Percentiles rank a stretch among this genome's conserved stretches.
Conservation (phyloP, 2,888 invertebrate species). For the Orchestes rusci region DNA sequence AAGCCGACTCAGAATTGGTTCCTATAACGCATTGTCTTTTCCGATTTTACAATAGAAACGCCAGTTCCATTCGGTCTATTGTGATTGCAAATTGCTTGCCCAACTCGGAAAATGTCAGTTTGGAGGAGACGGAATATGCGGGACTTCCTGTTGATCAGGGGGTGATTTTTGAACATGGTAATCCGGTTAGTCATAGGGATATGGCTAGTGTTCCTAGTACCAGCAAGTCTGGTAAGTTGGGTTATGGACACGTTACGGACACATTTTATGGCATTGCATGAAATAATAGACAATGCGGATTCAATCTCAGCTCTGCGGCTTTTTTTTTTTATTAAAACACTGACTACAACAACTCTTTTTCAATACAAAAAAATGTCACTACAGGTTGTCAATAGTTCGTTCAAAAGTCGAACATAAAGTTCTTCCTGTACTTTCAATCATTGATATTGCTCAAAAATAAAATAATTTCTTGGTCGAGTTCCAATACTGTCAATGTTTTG, state of each 20-base stretch:
- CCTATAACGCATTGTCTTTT: slow-evolving; percentile 68
- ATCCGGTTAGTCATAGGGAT: slow-evolving; percentile 50
- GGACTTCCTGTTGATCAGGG: slow-evolving; percentile 26
- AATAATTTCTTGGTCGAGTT: too few species aligned
- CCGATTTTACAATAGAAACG: slow-evolving; percentile 69
- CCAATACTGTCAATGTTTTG: not conserved
- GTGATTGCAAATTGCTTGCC: slow-evolving; percentile 67
- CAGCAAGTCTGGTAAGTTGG: slow-evolving; percentile 24
- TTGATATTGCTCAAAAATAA: too few species aligned
- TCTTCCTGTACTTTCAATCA: too few species aligned
- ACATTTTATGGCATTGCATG: too few species aligned
- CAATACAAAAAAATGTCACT: too few species aligned
- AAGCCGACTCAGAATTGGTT: slow-evolving; percentile 66
- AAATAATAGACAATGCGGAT: too few species aligned
- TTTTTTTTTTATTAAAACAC: too few species aligned
- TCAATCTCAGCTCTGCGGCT: too few species aligned
- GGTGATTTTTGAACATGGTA: slow-evolving; percentile 42
- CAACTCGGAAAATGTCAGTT: slow-evolving; percentile 39
- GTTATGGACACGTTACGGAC: too few species aligned
- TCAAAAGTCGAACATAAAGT: too few species aligned
- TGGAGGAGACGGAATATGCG: slow-evolving; percentile 31
- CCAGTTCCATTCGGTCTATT: slow-evolving; percentile 69
- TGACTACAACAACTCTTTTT: too few species aligned
- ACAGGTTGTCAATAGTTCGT: too few species aligned
- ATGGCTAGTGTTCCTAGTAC: slow-evolving; percentile 34